A percentile compares a stretch with the other conserved stretches of the same genome.
Conservation (phyloP, 2,797 vertebrate species). For the Tamandua tetradactyla region DNA sequence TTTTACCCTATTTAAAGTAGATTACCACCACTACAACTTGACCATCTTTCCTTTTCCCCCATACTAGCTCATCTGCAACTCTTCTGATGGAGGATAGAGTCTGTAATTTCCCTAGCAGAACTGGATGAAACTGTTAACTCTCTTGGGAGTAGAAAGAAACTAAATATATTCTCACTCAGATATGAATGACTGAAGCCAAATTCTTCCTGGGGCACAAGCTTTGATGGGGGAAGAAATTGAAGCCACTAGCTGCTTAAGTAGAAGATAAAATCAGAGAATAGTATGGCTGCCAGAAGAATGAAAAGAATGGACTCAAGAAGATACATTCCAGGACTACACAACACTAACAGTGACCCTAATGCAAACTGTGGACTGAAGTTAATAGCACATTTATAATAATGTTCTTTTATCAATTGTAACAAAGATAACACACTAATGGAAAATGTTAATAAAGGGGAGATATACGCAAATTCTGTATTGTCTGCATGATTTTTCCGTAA, state of each 20-base stretch:
- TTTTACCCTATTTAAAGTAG: background rate
- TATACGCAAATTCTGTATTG: no score
- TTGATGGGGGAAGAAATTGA: background rate
- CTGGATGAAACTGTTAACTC: background rate
- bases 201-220: background rate
- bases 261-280: background rate
- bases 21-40: background rate
- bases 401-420: no score
- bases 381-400: no score
- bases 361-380: no score
- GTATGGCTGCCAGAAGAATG: background rate
- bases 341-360: no score
- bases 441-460: no score
- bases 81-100: background rate
- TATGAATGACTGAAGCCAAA: background rate
- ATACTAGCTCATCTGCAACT: background rate
- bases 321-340: background rate
- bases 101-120: background rate
- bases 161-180: constrained; percentile 5
- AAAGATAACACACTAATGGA: no score
- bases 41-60: background rate
- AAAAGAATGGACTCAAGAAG: background rate
- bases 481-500: no score
- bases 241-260: background rate
- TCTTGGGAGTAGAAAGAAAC: background rate